phyloP scores from a whole-genome alignment of 35 echinoderm and acorn worm genomes.

The Anneissia japonica region DNA sequence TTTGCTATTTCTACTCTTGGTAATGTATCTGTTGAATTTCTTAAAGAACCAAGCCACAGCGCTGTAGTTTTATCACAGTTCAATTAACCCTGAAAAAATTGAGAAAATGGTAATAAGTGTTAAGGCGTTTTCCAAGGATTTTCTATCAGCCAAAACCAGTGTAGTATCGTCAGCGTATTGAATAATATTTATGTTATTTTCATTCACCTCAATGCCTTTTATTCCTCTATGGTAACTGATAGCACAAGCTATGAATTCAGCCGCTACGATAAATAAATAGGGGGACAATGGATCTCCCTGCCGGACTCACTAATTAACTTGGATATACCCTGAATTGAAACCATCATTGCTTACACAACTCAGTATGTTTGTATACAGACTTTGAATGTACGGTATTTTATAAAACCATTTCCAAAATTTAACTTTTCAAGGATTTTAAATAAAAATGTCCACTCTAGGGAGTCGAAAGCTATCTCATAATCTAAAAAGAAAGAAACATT shows the following conservation, averaged over 20 bases:
- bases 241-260: conserved; percentile 11
- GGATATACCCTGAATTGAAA: conserved; percentile 17
- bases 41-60: no score
- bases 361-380: conserved; percentile 26
- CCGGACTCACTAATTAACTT: conserved; percentile 13
- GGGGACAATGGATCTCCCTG: conserved; percentile 52
- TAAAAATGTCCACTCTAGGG: conserved; percentile 34
- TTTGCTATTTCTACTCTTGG: no score
- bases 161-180: conserved; percentile 51
- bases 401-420: conserved; percentile 30
- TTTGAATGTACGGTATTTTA: conserved; percentile 11
- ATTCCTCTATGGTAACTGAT: conserved; percentile 18
- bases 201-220: conserved; percentile 25
- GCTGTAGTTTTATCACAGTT: no score
- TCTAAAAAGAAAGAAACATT: conserved; percentile 55
- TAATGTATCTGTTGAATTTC: no score
- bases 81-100: no score
- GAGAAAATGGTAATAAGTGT: no score
- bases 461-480: conserved; percentile 48
- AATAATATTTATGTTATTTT: conserved; percentile 16
- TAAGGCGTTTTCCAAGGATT: no score
- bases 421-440: conserved; percentile 13
- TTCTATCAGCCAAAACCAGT: no score
- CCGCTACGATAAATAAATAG: conserved; percentile 38
- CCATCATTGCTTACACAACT: conserved; percentile 52